Conservation (phyloP, 2,888 invertebrate genomes). For the Eucera pruinosa region DNA sequence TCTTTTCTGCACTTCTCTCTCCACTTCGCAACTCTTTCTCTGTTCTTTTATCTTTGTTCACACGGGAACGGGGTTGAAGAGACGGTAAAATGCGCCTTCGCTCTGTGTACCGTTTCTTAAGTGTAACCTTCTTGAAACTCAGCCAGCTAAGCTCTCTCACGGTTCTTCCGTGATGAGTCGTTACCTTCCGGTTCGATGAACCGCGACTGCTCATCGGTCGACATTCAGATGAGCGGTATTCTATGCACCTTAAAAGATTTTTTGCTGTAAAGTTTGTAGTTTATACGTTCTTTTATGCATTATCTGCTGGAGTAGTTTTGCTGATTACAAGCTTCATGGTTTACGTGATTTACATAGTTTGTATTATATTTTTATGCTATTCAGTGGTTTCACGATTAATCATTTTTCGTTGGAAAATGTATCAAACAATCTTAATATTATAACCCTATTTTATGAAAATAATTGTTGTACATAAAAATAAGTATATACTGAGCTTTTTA, state of each 20-base stretch:
- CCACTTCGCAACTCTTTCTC: background rate
- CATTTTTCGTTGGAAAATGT: too few relatives aligned
- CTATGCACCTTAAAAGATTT: background rate
- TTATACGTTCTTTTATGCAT: background rate
- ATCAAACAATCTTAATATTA: too few relatives aligned
- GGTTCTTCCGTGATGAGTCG: slow-evolving; percentile 38
- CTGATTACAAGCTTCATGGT: too few relatives aligned
- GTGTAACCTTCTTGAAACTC: slow-evolving; percentile 59
- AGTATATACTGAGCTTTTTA: too few relatives aligned
- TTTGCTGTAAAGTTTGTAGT: background rate
- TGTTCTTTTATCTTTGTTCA: slow-evolving; percentile 41
- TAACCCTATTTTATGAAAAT: too few relatives aligned
- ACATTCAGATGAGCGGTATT: background rate
- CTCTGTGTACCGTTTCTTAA: slow-evolving; percentile 61
- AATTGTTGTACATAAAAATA: too few relatives aligned
- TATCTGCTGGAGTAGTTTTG: too few relatives aligned
- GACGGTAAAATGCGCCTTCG: slow-evolving; percentile 42
- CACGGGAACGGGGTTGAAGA: slow-evolving; percentile 21
- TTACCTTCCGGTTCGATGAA: slow-evolving; percentile 50
- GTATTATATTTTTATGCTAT: too few relatives aligned
- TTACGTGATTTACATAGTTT: too few relatives aligned
- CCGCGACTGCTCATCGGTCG: slow-evolving; percentile 40
- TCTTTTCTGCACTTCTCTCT: background rate
- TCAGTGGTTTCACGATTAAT: too few relatives aligned
- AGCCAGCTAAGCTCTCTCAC: slow-evolving; percentile 54